Percentiles rank a stretch among this genome's conserved stretches.
These are phyloP conservation scores for Drosophila watanabei DNA, from an alignment of 1,140 invertebrate species.

Conservation along the genomic window DNA sequence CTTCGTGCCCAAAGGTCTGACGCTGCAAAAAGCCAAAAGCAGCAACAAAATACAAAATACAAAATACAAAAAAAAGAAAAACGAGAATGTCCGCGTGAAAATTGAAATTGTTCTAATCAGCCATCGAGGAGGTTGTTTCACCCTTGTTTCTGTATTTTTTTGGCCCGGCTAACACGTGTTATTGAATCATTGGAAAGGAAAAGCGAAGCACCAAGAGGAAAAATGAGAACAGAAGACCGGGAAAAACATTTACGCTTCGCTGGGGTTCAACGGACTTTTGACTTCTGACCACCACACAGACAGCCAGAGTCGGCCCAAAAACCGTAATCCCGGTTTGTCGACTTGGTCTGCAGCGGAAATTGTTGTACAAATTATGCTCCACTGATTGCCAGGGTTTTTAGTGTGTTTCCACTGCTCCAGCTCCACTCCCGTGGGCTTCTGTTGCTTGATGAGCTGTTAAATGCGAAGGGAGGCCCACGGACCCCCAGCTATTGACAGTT, in stretches of 20 bases:
- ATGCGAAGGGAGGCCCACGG: conserved; percentile 21
- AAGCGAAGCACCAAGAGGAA: conserved; percentile 26
- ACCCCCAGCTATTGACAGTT: conserved; percentile 55
- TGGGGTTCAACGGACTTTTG: conserved; percentile 72
- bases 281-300: conserved; percentile 74
- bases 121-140: conserved; percentile 28
- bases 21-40: conserved; percentile 34
- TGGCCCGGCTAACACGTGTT: conserved; percentile 35
- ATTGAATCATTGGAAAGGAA: conserved; percentile 45
- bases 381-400: conserved; percentile 62
- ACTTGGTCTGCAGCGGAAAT: conserved; percentile 63
- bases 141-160: conserved; percentile 14
- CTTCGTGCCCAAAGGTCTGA: conserved; percentile 57
- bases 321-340: conserved; percentile 27
- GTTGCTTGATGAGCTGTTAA: conserved; percentile 71
- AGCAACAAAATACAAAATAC: conserved; percentile 13
- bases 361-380: conserved; percentile 77
- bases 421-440: conserved; percentile 15
- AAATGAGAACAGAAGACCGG: conserved; percentile 19
- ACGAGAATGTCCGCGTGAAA: conserved; percentile 68
- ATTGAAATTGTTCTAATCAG: conserved; percentile 80
- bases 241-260: conserved; percentile 71
- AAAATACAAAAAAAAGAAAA: conserved; percentile 13
- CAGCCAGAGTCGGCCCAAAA: conserved; percentile 6
- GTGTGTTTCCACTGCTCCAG: conserved; percentile 14